These are phyloP conservation scores for Ectemnius lituratus DNA, from an alignment of 2,888 invertebrate genomes.

Conservation along the genomic window DNA sequence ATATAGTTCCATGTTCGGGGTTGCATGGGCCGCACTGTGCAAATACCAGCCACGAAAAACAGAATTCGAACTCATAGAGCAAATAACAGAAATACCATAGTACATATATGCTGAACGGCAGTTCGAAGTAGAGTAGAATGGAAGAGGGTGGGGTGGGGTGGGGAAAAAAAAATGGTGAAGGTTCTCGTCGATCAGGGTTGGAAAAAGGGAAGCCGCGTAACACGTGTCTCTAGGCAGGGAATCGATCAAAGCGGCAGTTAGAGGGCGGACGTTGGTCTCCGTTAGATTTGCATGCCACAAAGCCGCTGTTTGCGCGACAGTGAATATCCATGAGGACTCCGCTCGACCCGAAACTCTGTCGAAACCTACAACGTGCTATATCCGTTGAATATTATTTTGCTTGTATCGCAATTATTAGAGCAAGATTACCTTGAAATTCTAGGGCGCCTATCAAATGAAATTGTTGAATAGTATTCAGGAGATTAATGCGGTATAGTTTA, in stretches of 20 bases:
- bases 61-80: too few relatives aligned
- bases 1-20: too few relatives aligned
- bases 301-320: slow-evolving; percentile 5
- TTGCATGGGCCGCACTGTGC: too few relatives aligned
- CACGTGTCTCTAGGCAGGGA: background rate
- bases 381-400: background rate
- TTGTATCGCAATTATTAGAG: background rate
- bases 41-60: too few relatives aligned
- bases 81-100: too few relatives aligned
- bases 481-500: background rate
- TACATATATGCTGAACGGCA: too few relatives aligned
- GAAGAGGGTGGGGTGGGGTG: too few relatives aligned
- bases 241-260: slow-evolving; percentile 6
- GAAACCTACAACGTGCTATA: too few relatives aligned
- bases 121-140: too few relatives aligned
- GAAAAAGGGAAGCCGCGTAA: too few relatives aligned
- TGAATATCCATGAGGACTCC: background rate
- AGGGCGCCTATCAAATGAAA: background rate
- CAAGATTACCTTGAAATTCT: background rate
- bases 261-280: background rate
- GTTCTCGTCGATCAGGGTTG: too few relatives aligned
- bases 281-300: slow-evolving; percentile 5
- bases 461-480: background rate
- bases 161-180: too few relatives aligned
- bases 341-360: background rate